Evolutionary conservation across 2,797 vertebrate genomes (phyloP), one percentile per base, ranked within the genome.

Genomic region (Anomalospiza imberbis): DNA sequence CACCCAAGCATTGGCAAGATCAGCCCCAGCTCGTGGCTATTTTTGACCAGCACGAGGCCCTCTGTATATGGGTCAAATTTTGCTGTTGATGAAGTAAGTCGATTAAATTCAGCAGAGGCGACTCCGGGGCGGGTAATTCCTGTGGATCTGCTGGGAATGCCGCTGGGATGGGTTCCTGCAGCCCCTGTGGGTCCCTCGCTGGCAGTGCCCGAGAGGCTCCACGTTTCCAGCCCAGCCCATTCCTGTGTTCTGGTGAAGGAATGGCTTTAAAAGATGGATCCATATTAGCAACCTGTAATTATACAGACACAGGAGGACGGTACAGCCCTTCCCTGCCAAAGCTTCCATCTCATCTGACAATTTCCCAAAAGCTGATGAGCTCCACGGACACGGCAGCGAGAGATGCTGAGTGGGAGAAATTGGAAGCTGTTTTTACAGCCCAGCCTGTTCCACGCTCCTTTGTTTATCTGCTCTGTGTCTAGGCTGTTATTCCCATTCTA

Each of bases 221-320:
- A 0, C 4, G 0, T 28, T 18, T 4, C 73, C 86, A 28, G 2
- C 60, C 3, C 4, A 0, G 15, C 29, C 22, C 17, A 2, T 16
- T 53, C 51, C 29, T 8, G 6, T 7, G 5, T 9, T 31, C 21
- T 4, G 24, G 3, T 3, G 14, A 22, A 53, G 75, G 60, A 60
- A 14, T 0, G 15, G 65, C 77, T 71, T 60, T 6, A 45, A 48
- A 32, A 48, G 51, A 12, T 10, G 58, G 57, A 8, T 54, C n/a
- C 2, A 0, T 14, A 1, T 88, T 70, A 70, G 57, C n/a, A 31
- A 15, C 15, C 58, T 32, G 68, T 42, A 31, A 72, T 88, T 80
- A 5, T 2, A 17, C 58, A 36, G 75, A 1, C 61, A 4, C 53
- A 0, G 10, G 4, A 13, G 88, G 58, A 10, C 20, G 78, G 47